phyloP scores from a whole-genome alignment of 2,797 vertebrate genomes.

The Malacoraja senta region DNA sequence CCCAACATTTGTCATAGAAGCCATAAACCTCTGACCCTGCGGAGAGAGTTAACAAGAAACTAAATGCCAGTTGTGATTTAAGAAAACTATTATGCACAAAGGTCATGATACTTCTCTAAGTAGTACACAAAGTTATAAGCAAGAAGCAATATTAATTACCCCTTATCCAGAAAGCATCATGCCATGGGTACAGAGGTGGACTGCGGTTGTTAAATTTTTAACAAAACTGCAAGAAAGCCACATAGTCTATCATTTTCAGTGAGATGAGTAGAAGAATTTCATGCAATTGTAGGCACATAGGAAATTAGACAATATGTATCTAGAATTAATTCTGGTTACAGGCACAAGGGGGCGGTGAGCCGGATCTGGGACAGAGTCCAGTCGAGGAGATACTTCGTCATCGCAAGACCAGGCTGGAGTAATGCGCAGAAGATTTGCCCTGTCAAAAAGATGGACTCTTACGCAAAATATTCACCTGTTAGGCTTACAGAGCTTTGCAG shows the following conservation, averaged over 20 bases:
- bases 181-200: neutral
- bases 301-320: neutral
- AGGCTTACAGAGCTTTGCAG: neutral
- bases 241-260: neutral
- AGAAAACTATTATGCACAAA: neutral
- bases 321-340: neutral
- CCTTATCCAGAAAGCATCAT: neutral
- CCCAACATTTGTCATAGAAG: neutral
- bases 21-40: neutral
- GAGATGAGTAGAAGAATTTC: no score
- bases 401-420: neutral
- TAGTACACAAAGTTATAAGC: neutral
- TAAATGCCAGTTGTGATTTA: neutral
- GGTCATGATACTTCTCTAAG: neutral
- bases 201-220: neutral
- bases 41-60: neutral
- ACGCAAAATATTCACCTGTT: neutral
- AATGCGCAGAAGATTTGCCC: neutral
- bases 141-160: neutral
- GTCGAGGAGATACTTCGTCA: neutral
- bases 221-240: neutral
- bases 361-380: neutral
- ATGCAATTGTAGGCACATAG: neutral
- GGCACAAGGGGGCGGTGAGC: constrained; percentile 13
- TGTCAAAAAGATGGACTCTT: neutral